Conservation (phyloP, 2,797 vertebrate species). For the Streptopelia turtur region DNA sequence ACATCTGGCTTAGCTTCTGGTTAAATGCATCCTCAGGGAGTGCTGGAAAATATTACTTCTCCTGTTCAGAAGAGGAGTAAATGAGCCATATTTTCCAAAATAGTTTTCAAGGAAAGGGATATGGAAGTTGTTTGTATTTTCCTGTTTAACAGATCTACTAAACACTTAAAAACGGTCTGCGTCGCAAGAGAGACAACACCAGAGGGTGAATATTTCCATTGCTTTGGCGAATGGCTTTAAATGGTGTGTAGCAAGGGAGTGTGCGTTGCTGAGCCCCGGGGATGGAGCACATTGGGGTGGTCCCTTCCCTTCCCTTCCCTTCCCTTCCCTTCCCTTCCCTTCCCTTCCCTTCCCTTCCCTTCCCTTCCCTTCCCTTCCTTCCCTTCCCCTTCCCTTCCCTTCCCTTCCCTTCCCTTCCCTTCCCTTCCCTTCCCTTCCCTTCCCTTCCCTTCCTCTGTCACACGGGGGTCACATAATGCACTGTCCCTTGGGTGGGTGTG, state of each 20-base stretch:
- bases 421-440: no score
- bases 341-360: no score
- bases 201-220: neutral
- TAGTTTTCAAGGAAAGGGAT: neutral
- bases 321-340: no score
- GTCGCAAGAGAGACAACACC: fast-evolving
- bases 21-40: neutral
- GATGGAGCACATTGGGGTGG: neutral
- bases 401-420: no score
- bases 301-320: neutral
- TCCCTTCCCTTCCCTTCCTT: no score
- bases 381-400: no score
- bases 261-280: fast-evolving
- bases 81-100: conserved; percentile 13
- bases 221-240: neutral
- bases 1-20: conserved; percentile 12
- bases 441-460: no score
- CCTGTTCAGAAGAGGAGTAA: conserved; percentile 32
- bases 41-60: conserved; percentile 43
- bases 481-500: neutral
- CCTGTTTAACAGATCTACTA: neutral
- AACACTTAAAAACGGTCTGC: neutral
- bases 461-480: neutral
- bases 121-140: conserved; percentile 2
- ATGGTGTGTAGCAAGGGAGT: neutral